These are phyloP conservation scores for Acyrthosiphon pisum DNA, from an alignment of 1,140 invertebrate genomes.

Conservation along the genomic window DNA sequence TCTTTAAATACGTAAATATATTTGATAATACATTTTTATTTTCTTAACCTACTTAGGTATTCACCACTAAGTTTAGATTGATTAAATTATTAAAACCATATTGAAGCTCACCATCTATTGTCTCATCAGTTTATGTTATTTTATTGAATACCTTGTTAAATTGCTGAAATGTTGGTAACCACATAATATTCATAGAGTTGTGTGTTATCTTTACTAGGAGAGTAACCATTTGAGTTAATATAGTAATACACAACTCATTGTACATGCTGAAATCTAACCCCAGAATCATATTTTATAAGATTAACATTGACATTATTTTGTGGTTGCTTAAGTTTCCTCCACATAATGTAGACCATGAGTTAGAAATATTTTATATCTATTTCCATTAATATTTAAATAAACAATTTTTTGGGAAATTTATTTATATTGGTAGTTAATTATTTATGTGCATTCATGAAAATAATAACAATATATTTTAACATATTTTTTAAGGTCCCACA, in stretches of 20 bases:
- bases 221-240: not conserved
- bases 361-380: not conserved
- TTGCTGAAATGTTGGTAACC: not conserved
- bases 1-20: not conserved
- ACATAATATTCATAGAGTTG: not conserved
- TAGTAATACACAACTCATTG: not conserved
- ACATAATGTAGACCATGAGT: not conserved
- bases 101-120: not conserved
- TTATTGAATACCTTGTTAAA: not conserved
- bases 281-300: not conserved
- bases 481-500: too few relatives aligned
- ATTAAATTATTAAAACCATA: not conserved
- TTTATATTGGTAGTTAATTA: not conserved
- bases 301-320: too few relatives aligned
- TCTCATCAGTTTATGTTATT: not conserved
- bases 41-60: not conserved
- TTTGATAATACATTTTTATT: not conserved
- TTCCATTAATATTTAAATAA: not conserved
- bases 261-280: not conserved
- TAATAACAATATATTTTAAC: too few relatives aligned
- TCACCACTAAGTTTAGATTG: not conserved
- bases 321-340: not conserved
- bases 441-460: too few relatives aligned
- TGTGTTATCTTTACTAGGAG: not conserved
- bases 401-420: not conserved